phyloP scores from a whole-genome alignment of 2,797 vertebrate genomes.

The Hoplostethus mediterraneus region DNA sequence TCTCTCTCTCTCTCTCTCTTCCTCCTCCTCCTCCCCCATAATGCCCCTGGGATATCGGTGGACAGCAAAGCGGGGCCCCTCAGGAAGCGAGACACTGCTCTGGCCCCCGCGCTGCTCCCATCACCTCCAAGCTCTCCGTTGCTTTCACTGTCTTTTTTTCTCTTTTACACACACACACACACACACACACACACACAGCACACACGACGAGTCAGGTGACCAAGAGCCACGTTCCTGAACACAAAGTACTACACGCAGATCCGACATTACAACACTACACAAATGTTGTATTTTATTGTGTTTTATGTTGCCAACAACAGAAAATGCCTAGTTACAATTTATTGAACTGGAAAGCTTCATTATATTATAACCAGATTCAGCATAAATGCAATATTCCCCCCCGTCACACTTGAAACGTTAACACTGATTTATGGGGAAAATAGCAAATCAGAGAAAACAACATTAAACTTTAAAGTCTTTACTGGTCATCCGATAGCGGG shows the following conservation, averaged over 20 bases:
- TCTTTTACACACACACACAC: background rate
- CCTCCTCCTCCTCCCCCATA: slow-evolving; percentile 15
- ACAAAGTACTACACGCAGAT: slow-evolving; percentile 9
- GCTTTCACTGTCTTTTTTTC: background rate
- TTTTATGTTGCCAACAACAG: slow-evolving; percentile 18
- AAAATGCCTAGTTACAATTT: slow-evolving; percentile 4
- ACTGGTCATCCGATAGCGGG: background rate
- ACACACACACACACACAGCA: background rate
- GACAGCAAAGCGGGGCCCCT: slow-evolving; percentile 39
- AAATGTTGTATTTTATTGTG: slow-evolving; percentile 18
- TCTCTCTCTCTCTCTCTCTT: background rate
- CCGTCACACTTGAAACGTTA: slow-evolving; percentile 23
- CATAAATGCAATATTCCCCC: slow-evolving; percentile 31
- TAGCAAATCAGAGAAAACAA: slow-evolving; percentile 21
- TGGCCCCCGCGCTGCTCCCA: slow-evolving; percentile 17
- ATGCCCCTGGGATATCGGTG: slow-evolving; percentile 43
- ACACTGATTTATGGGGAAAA: slow-evolving; percentile 22
- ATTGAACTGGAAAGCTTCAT: slow-evolving; percentile 32
- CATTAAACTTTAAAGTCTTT: slow-evolving; percentile 9
- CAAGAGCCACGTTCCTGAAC: background rate
- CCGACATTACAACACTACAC: background rate
- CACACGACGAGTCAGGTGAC: background rate
- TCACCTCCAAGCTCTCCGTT: slow-evolving; percentile 25
- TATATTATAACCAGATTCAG: slow-evolving; percentile 25
- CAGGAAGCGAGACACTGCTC: slow-evolving; percentile 27